These are phyloP conservation scores for Apogon talboti DNA, from an alignment of 2,797 vertebrate genomes.

Conservation along the genomic window DNA sequence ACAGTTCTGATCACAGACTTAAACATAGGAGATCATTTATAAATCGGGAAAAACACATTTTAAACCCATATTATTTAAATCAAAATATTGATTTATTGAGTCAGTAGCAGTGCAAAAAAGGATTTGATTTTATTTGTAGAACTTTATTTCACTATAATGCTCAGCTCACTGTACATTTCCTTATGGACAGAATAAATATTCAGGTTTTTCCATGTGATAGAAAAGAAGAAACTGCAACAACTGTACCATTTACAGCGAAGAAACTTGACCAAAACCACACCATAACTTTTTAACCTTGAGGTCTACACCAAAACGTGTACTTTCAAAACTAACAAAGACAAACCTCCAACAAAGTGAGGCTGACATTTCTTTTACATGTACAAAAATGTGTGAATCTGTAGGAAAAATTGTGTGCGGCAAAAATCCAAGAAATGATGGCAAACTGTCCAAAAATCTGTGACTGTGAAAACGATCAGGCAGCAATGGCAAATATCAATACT, in stretches of 20 bases:
- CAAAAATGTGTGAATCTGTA: slow-evolving; percentile 1
- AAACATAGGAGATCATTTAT: no score
- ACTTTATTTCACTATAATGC: no score
- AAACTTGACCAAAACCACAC: slow-evolving; percentile 32
- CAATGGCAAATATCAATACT: slow-evolving; percentile 12
- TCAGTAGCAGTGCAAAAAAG: no score
- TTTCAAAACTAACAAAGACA: slow-evolving; percentile 1
- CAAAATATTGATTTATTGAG: no score
- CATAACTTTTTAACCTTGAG: slow-evolving; percentile 10
- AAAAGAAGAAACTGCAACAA: slow-evolving; percentile 12
- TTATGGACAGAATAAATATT: slow-evolving; percentile 10
- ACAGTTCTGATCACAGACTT: no score
- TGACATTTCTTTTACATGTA: no score
- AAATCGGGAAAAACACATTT: no score
- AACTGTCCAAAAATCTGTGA: slow-evolving; percentile 9
- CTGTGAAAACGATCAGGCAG: not conserved
- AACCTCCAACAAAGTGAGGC: no score
- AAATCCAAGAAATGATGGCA: not conserved
- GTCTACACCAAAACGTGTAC: slow-evolving; percentile 15
- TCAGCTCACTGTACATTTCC: not conserved
- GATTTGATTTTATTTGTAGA: no score
- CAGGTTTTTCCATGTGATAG: slow-evolving; percentile 13
- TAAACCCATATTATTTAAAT: no score
- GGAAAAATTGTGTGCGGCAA: not conserved
- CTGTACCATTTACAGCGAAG: slow-evolving; percentile 20